Evolutionary conservation across 1,140 invertebrate species (phyloP).

Genomic region (Diorhabda elongata): DNA sequence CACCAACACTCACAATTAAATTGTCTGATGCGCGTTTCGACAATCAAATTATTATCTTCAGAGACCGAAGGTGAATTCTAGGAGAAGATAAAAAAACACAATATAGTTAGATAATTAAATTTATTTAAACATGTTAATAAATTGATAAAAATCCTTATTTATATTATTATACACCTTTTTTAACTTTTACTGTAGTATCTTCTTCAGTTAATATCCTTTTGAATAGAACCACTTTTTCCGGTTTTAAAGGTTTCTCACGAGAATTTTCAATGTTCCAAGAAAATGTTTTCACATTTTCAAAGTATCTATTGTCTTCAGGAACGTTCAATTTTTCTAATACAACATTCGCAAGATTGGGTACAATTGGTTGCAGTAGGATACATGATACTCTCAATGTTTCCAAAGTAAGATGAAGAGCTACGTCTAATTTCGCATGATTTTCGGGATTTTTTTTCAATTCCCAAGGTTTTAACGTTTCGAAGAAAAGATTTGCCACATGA

Average conservation of each 20-base stretch:
- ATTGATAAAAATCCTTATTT: no score
- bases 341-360: conserved; percentile 65
- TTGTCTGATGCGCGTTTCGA: no score
- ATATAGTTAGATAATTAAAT: no score
- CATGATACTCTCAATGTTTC: conserved; percentile 76
- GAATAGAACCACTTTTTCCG: conserved; percentile 43
- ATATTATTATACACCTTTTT: conserved; percentile 10
- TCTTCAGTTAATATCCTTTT: conserved; percentile 40
- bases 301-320: conserved; percentile 50
- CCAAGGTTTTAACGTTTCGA: conserved; percentile 86
- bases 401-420: conserved; percentile 75
- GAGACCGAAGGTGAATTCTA: no score
- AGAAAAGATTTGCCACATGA: conserved; percentile 78
- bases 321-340: conserved; percentile 67
- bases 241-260: conserved; percentile 26
- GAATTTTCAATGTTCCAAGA: conserved; percentile 42
- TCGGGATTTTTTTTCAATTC: conserved; percentile 58
- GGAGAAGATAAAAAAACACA: no score
- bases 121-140: no score
- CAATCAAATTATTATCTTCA: no score
- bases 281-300: conserved; percentile 50
- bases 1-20: no score
- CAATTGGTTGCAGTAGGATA: conserved; percentile 78
- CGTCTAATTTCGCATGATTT: conserved; percentile 57
- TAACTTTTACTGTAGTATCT: conserved; percentile 11